Evolutionary conservation across 1,140 invertebrate species (phyloP).

Genomic region (Chrysomallon squamiferum): DNA sequence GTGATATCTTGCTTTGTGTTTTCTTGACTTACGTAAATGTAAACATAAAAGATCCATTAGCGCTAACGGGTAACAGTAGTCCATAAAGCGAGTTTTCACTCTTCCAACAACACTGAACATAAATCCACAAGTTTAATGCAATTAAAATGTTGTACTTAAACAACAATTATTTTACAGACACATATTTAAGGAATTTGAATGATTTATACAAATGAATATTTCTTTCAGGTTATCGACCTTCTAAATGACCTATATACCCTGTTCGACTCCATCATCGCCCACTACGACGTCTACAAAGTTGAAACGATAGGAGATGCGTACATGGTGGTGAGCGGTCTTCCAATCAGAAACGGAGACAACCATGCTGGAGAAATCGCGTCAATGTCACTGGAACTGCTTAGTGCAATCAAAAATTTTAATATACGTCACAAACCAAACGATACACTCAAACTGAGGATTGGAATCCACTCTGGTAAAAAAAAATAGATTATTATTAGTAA

Average conservation of each 20-base stretch:
- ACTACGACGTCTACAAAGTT: slow-evolving; percentile 88
- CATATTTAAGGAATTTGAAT: no score
- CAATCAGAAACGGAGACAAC: slow-evolving; percentile 84
- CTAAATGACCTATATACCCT: slow-evolving; percentile 70
- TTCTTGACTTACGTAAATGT: no score
- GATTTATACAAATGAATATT: no score
- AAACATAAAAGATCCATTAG: no score
- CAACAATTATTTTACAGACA: no score
- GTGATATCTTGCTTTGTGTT: no score
- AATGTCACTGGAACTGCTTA: slow-evolving; percentile 84
- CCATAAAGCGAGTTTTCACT: no score
- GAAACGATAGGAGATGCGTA: slow-evolving; percentile 72
- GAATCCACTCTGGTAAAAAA: slow-evolving; percentile 84
- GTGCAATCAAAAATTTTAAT: slow-evolving; percentile 83
- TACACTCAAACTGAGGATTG: slow-evolving; percentile 87
- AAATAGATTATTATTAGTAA: neutral
- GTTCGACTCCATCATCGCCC: slow-evolving; percentile 91
- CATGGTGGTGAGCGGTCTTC: slow-evolving; percentile 74
- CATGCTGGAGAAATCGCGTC: slow-evolving; percentile 91
- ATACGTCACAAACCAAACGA: slow-evolving; percentile 85
- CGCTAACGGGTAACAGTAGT: no score
- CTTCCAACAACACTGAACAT: no score
- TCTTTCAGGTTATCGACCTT: slow-evolving; percentile 57
- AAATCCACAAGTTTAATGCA: no score
- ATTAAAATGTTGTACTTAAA: no score